These are phyloP conservation scores for Notospermus geniculatus DNA, from an alignment of 1,140 invertebrate species.

Conservation along the genomic window DNA sequence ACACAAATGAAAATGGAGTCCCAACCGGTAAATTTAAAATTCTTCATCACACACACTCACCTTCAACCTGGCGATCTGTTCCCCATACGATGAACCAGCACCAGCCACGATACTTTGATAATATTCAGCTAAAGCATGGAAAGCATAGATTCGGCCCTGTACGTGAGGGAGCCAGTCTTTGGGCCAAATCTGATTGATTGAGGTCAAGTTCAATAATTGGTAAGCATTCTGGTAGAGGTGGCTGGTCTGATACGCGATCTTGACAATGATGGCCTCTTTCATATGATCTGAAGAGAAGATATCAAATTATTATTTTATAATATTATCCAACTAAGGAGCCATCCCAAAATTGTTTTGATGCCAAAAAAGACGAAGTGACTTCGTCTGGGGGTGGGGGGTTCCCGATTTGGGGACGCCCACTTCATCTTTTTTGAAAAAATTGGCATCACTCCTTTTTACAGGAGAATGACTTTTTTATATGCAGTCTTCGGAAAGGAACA, in stretches of 20 bases:
- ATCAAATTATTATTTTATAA: no score
- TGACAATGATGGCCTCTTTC: constrained; percentile 90
- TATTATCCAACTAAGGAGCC: no score
- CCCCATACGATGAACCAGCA: constrained; percentile 79
- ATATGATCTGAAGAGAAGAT: constrained; percentile 77
- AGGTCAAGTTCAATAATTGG: constrained; percentile 84
- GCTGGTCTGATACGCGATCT: constrained; percentile 86
- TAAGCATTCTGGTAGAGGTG: constrained; percentile 90
- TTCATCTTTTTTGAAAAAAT: no score
- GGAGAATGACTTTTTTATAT: no score
- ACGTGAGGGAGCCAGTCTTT: constrained; percentile 65
- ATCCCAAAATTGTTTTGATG: no score
- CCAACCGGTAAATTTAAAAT: no score
- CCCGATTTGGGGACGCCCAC: no score
- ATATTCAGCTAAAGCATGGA: constrained; percentile 83
- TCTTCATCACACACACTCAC: constrained; percentile 41
- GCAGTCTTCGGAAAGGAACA: no score
- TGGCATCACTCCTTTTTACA: no score
- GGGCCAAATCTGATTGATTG: constrained; percentile 80
- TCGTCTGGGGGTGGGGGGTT: no score
- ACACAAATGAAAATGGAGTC: no score
- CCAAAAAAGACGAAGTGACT: no score
- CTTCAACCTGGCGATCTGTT: constrained; percentile 85
- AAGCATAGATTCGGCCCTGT: constrained; percentile 80
- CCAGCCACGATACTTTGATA: constrained; percentile 83